phyloP scores from a whole-genome alignment of 2,797 vertebrate species.

The Poecilia gillii region DNA sequence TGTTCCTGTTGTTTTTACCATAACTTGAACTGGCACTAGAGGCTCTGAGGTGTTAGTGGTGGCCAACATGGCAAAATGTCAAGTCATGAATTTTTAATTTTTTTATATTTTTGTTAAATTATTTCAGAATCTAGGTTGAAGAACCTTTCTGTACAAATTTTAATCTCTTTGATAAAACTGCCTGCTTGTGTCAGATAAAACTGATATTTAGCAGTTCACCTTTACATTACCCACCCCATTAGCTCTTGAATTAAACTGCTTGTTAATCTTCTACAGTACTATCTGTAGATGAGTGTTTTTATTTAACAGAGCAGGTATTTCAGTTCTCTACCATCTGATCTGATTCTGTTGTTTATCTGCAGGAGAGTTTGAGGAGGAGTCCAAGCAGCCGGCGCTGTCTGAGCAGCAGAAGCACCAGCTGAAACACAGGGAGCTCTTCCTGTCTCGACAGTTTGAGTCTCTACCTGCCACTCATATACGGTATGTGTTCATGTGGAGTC shows the following conservation, averaged over 20 bases:
- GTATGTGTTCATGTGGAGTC: constrained; percentile 62
- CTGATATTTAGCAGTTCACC: neutral
- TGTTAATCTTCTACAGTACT: neutral
- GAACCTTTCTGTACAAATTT: neutral
- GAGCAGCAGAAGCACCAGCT: constrained; percentile 95
- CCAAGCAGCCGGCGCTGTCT: constrained; percentile 89
- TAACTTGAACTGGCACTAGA: neutral
- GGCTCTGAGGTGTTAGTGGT: neutral
- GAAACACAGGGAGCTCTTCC: constrained; percentile 94
- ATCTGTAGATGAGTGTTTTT: neutral
- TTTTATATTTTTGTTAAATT: neutral
- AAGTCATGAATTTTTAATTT: neutral
- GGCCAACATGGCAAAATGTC: neutral
- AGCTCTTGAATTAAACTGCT: neutral
- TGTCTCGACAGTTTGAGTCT: constrained; percentile 93
- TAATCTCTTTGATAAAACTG: neutral
- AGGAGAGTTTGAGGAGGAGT: constrained; percentile 96
- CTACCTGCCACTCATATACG: constrained; percentile 94
- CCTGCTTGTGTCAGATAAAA: neutral
- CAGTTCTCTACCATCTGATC: neutral
- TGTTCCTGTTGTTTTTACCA: neutral
- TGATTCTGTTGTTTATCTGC: constrained; percentile 25
- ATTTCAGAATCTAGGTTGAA: neutral
- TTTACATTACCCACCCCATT: neutral
- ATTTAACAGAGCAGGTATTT: neutral